phyloP scores from a whole-genome alignment of 2,797 vertebrate genomes.

The Brachyalestes nurse region DNA sequence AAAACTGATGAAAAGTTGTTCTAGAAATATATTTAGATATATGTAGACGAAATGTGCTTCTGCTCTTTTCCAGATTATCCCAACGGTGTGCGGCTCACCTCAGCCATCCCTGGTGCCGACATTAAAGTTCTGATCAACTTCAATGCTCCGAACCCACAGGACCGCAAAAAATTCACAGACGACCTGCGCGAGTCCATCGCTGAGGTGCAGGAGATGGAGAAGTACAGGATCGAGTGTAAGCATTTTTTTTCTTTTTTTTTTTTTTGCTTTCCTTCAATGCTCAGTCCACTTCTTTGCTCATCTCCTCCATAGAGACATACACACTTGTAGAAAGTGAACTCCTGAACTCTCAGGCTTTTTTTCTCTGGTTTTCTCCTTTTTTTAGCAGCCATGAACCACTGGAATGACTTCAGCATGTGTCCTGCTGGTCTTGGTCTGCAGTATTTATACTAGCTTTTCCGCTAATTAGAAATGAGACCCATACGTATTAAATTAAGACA shows the following conservation, averaged over 20 bases:
- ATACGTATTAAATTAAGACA: neutral
- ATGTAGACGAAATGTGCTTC: neutral
- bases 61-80: conserved; percentile 86
- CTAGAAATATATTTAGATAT: neutral
- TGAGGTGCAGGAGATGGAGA: conserved; percentile 75
- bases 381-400: neutral
- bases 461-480: neutral
- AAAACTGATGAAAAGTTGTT: neutral
- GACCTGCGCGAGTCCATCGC: conserved; percentile 94
- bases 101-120: conserved; percentile 92
- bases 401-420: conserved; percentile 14
- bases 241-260: conserved; percentile 49
- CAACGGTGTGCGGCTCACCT: conserved; percentile 93
- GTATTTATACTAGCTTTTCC: neutral
- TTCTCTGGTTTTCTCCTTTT: neutral
- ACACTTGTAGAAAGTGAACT: neutral
- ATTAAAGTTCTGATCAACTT: conserved; percentile 97
- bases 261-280: too few relatives aligned
- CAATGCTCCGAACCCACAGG: conserved; percentile 97
- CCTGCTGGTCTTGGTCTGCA: neutral
- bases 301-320: neutral
- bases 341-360: neutral
- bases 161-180: conserved; percentile 96
- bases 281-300: neutral
- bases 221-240: conserved; percentile 96